Evolutionary conservation across 2,888 invertebrate genomes (phyloP).

Genomic region (Dendrolimus houi): DNA sequence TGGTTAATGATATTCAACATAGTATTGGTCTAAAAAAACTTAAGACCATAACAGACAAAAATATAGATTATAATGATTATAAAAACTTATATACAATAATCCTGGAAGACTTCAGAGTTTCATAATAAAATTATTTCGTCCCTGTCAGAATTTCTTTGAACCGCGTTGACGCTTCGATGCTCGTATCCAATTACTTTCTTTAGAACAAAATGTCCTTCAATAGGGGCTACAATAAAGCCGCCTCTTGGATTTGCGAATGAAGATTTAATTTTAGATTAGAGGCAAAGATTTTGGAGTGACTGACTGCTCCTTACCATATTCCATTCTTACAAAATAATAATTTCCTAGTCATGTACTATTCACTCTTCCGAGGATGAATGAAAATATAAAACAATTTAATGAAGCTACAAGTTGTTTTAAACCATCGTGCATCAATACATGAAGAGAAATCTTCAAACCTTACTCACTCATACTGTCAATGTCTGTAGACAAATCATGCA

Average conservation of each 20-base stretch:
- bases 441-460: no score
- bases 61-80: background rate
- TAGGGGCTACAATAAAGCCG: slow-evolving; percentile 37
- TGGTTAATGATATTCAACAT: no score
- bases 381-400: no score
- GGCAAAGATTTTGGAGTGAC: slow-evolving; percentile 25
- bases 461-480: no score
- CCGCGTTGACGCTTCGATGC: slow-evolving; percentile 39
- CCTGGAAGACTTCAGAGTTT: slow-evolving; percentile 26
- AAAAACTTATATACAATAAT: background rate
- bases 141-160: slow-evolving; percentile 43
- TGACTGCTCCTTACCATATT: slow-evolving; percentile 13
- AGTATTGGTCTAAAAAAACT: no score
- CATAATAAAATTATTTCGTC: slow-evolving; percentile 47
- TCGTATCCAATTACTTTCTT: slow-evolving; percentile 53
- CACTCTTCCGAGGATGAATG: no score
- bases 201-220: slow-evolving; percentile 49
- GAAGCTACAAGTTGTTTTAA: no score
- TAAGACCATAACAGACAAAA: background rate
- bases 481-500: no score
- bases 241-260: slow-evolving; percentile 42
- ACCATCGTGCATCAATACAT: no score
- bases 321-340: background rate
- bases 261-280: slow-evolving; percentile 64
- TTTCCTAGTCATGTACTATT: no score